phyloP scores from a whole-genome alignment of 2,888 invertebrate species.

The Orthonevra nobilis region DNA sequence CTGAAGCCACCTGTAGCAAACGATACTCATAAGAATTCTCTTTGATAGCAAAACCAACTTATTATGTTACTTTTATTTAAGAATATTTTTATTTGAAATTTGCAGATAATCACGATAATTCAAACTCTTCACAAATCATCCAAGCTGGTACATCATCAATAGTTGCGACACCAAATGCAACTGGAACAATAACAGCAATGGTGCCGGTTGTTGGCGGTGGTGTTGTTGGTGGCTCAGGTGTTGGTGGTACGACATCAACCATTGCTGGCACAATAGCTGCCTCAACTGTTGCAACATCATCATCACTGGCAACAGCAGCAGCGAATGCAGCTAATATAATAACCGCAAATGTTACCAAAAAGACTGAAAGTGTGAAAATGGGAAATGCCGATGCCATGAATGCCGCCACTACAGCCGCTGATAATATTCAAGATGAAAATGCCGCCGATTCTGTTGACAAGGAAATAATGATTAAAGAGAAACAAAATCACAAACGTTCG shows the following conservation, averaged over 20 bases:
- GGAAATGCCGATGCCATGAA: slow-evolving; percentile 77
- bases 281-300: slow-evolving; percentile 74
- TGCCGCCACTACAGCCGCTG: slow-evolving; percentile 73
- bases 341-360: slow-evolving; percentile 79
- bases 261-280: slow-evolving; percentile 74
- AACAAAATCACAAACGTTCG: slow-evolving; percentile 78
- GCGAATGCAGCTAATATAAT: slow-evolving; percentile 75
- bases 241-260: slow-evolving; percentile 74
- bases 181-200: slow-evolving; percentile 73
- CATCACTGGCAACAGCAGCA: slow-evolving; percentile 73
- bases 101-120: slow-evolving; percentile 80
- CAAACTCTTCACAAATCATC: slow-evolving; percentile 79
- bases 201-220: slow-evolving; percentile 61
- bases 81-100: too few relatives aligned
- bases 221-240: slow-evolving; percentile 34
- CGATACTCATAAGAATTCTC: too few relatives aligned
- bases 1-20: too few relatives aligned
- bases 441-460: slow-evolving; percentile 73
- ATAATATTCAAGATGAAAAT: slow-evolving; percentile 72
- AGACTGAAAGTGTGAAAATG: slow-evolving; percentile 80
- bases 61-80: too few relatives aligned
- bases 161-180: slow-evolving; percentile 75
- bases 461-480: slow-evolving; percentile 72
- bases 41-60: too few relatives aligned
- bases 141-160: slow-evolving; percentile 77